Evolutionary conservation across 2,888 invertebrate species (phyloP).

Genomic region (Drosophila parthenogenetica): DNA sequence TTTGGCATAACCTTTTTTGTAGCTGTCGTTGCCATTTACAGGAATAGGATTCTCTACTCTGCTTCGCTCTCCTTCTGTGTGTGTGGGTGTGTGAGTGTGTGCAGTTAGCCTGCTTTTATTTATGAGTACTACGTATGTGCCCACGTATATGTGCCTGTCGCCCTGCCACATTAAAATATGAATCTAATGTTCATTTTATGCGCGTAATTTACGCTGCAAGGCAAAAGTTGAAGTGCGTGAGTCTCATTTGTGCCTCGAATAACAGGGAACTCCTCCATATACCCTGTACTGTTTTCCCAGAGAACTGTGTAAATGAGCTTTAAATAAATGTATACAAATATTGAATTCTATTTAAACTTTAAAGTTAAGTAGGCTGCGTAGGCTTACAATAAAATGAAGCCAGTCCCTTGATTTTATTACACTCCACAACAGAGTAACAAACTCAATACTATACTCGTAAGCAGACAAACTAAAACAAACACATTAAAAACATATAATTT

Average conservation of each 20-base stretch:
- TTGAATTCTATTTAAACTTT: neutral
- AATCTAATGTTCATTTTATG: constrained; percentile 81
- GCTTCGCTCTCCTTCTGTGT: neutral
- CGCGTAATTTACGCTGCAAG: constrained; percentile 76
- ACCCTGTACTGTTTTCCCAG: constrained; percentile 8
- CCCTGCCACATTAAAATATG: constrained; percentile 71
- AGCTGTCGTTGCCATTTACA: constrained; percentile 57
- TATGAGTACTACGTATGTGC: constrained; percentile 41
- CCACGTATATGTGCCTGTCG: constrained; percentile 14
- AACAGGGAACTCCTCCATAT: constrained; percentile 9
- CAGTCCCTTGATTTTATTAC: neutral
- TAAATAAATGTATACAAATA: constrained; percentile 6
- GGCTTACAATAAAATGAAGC: neutral
- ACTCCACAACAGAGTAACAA: constrained; percentile 1
- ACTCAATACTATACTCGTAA: neutral
- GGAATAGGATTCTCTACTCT: constrained; percentile 9
- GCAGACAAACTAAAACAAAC: neutral
- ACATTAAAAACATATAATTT: neutral
- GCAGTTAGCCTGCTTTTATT: constrained; percentile 60
- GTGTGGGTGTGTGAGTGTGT: constrained; percentile 15
- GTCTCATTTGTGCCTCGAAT: constrained; percentile 31
- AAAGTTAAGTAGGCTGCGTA: constrained; percentile 1
- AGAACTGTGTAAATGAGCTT: constrained; percentile 25
- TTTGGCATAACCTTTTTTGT: constrained; percentile 72
- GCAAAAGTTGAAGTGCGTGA: constrained; percentile 32